phyloP scores from a whole-genome alignment of 92 coral and sea anemone species.

The Siderastrea radians region DNA sequence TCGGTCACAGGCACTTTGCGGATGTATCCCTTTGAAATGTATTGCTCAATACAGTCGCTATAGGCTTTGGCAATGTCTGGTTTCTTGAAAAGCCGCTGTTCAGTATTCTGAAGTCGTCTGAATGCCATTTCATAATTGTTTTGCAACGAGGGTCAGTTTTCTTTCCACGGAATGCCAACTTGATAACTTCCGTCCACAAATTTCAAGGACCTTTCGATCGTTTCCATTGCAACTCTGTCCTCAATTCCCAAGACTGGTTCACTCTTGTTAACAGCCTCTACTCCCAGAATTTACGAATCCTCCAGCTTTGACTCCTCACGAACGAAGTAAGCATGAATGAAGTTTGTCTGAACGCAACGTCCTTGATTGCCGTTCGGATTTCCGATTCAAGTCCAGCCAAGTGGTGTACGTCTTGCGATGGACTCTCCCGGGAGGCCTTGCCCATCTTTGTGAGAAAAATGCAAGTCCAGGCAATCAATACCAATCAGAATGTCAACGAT shows the following conservation, averaged over 20 bases:
- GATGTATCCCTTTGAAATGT: slow-evolving; percentile 58
- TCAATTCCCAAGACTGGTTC: slow-evolving; percentile 10
- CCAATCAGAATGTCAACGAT: slow-evolving; percentile 73
- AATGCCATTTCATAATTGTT: slow-evolving; percentile 65
- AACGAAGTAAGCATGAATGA: slow-evolving; percentile 35
- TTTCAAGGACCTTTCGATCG: too few relatives aligned
- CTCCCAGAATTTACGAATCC: slow-evolving; percentile 73
- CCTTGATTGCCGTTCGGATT: slow-evolving; percentile 4
- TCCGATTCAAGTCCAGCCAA: slow-evolving; percentile 81
- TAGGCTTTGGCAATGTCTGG: slow-evolving; percentile 39
- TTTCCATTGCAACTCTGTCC: slow-evolving; percentile 36
- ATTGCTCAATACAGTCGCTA: slow-evolving; percentile 3
- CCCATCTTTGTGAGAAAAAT: slow-evolving; percentile 54
- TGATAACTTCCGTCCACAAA: not conserved
- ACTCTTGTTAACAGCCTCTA: slow-evolving; percentile 1
- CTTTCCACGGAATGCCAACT: slow-evolving; percentile 58
- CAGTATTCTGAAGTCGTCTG: too few relatives aligned
- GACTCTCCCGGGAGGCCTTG: slow-evolving; percentile 63
- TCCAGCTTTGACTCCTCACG: slow-evolving; percentile 8
- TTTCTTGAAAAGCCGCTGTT: slow-evolving; percentile 37
- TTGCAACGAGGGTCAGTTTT: slow-evolving; percentile 27
- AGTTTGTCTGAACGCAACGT: slow-evolving; percentile 31
- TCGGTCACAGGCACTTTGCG: slow-evolving; percentile 11
- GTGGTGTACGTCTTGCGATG: slow-evolving; percentile 61
- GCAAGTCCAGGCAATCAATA: slow-evolving; percentile 59